A percentile compares a stretch with the other conserved stretches of the same genome.
Evolutionary conservation across 2,797 vertebrate species (phyloP).

Genomic region (Dromococcyx pavoninus): DNA sequence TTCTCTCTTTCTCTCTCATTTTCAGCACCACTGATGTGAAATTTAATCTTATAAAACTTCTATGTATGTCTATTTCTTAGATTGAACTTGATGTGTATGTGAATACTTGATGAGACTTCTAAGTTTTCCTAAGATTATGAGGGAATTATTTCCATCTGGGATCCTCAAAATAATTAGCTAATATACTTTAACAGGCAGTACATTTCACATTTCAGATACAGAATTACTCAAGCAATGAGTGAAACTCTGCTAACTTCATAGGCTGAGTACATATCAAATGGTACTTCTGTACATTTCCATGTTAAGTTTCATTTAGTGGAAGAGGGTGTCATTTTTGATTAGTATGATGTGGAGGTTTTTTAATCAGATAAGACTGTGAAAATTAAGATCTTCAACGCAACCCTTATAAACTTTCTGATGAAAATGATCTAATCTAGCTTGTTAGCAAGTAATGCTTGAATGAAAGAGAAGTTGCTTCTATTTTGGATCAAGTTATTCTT

Average conservation of each 20-base stretch:
- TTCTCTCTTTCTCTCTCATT: neutral
- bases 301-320: neutral
- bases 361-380: neutral
- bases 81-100: neutral
- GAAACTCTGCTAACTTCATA: neutral
- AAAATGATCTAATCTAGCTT: neutral
- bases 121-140: neutral
- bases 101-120: neutral
- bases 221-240: neutral
- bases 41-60: neutral
- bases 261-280: neutral
- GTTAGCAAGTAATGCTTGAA: neutral
- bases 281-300: neutral
- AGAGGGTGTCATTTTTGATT: neutral
- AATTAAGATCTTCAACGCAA: neutral
- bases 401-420: neutral
- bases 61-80: neutral
- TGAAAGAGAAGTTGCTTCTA: neutral
- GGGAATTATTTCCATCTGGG: conserved; percentile 6
- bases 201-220: neutral
- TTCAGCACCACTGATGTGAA: neutral
- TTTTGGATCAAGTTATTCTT: conserved; percentile 19
- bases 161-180: conserved; percentile 16
- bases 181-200: neutral
- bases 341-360: neutral